Percentiles rank a stretch among this genome's conserved stretches.
These are phyloP conservation scores for Corythoichthys haematopterus DNA, from an alignment of 2,113 vertebrate genomes.

Conservation along the genomic window DNA sequence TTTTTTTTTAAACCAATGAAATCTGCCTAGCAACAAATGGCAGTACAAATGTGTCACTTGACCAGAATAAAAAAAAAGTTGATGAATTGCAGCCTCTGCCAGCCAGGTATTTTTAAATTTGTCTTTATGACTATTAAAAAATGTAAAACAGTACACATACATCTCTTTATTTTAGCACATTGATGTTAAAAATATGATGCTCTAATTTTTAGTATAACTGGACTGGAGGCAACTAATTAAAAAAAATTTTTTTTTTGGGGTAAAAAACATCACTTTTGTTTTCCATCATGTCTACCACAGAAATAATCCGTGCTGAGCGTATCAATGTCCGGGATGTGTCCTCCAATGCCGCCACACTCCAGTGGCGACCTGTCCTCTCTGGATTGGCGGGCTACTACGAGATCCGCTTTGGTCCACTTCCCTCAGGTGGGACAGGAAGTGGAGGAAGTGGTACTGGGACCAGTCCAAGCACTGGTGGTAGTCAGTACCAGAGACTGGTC, in stretches of 20 bases:
- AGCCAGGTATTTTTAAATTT: not conserved
- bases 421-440: constrained; percentile 13
- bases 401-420: constrained; percentile 70
- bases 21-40: not conserved
- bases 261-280: not conserved
- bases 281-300: constrained; percentile 59
- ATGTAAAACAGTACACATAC: not conserved
- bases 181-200: not conserved
- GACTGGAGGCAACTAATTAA: not conserved
- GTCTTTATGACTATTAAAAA: not conserved
- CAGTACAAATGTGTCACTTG: not conserved
- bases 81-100: not conserved
- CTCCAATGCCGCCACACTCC: constrained; percentile 74
- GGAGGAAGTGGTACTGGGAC: constrained; percentile 29
- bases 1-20: not conserved
- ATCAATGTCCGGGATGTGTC: constrained; percentile 79
- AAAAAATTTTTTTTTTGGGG: not conserved
- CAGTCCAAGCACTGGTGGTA: constrained; percentile 52
- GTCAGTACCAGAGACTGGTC: constrained; percentile 59
- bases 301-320: constrained; percentile 76
- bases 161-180: not conserved
- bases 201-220: too few species aligned
- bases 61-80: not conserved
- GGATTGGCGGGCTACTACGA: constrained; percentile 75
- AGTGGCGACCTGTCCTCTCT: constrained; percentile 79